A percentile compares a stretch with the other conserved stretches of the same genome.
Evolutionary conservation across 2,888 invertebrate species (phyloP).

Genomic region (Pasiphila rectangulata): DNA sequence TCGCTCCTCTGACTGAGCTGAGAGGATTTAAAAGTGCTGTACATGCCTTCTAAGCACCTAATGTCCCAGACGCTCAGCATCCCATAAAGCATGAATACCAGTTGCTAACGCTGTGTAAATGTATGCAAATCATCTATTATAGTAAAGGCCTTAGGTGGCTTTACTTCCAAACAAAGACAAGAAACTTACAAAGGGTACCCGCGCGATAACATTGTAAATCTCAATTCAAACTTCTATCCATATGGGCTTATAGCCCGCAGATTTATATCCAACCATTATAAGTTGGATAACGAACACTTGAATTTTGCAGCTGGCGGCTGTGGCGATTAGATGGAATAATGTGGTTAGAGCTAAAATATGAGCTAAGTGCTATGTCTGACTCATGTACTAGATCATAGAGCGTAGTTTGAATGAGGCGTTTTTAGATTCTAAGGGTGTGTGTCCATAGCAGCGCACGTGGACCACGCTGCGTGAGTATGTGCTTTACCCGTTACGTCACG

Average conservation of each 20-base stretch:
- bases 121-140: no score
- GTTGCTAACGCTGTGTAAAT: no score
- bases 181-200: neutral
- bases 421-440: no score
- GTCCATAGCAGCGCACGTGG: no score
- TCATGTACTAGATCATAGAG: neutral
- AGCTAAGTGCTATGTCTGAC: neutral
- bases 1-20: no score
- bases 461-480: no score
- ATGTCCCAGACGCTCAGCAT: no score
- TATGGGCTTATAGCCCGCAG: conserved; percentile 2
- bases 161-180: neutral
- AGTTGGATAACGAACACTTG: conserved; percentile 13
- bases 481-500: no score
- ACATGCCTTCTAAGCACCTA: no score
- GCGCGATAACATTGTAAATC: conserved; percentile 2
- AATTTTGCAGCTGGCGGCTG: conserved; percentile 7
- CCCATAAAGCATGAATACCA: no score
- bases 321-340: conserved; percentile 14
- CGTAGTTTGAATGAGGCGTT: neutral
- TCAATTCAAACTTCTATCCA: conserved; percentile 8
- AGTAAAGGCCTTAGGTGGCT: no score
- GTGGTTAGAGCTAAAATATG: conserved; percentile 6
- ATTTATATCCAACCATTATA: conserved; percentile 24
- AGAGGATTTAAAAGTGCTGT: no score